Evolutionary conservation across 1,140 invertebrate genomes (phyloP).

Genomic region (Ganaspis sp.): DNA sequence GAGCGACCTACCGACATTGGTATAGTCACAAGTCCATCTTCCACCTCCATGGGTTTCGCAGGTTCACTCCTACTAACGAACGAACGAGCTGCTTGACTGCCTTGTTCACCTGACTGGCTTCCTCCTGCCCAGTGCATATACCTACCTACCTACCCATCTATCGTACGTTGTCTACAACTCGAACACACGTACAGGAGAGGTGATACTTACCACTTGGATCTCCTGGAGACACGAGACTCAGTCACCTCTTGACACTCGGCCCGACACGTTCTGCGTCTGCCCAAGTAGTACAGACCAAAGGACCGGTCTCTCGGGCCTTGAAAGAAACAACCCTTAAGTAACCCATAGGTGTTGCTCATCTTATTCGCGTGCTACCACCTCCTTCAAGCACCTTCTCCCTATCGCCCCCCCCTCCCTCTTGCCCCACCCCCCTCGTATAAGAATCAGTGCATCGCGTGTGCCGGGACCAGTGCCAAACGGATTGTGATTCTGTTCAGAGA

Average conservation of each 20-base stretch:
- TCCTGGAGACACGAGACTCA: slow-evolving; percentile 62
- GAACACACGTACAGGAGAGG: slow-evolving; percentile 56
- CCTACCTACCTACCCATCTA: slow-evolving; percentile 54
- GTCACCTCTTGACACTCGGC: slow-evolving; percentile 71
- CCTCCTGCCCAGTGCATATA: slow-evolving; percentile 53
- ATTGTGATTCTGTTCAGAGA: slow-evolving; percentile 59
- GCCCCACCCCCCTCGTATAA: slow-evolving; percentile 63
- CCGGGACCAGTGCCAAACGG: slow-evolving; percentile 67
- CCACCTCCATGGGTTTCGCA: slow-evolving; percentile 67
- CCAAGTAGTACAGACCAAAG: neutral
- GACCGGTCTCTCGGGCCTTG: neutral
- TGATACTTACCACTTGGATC: slow-evolving; percentile 64
- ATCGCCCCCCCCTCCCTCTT: slow-evolving; percentile 19
- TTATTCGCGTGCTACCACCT: neutral
- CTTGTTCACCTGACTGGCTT: slow-evolving; percentile 48
- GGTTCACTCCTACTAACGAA: slow-evolving; percentile 68
- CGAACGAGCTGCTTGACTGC: slow-evolving; percentile 54
- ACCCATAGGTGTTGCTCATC: neutral
- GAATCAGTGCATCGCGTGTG: slow-evolving; percentile 70
- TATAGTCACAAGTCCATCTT: slow-evolving; percentile 62
- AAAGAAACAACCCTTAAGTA: neutral
- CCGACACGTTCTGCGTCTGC: slow-evolving; percentile 55
- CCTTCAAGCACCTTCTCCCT: neutral
- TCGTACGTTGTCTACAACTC: slow-evolving; percentile 56
- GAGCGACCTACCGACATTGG: slow-evolving; percentile 58